phyloP scores from a whole-genome alignment of 2,797 vertebrate species.

The Lepus oiostolus region DNA sequence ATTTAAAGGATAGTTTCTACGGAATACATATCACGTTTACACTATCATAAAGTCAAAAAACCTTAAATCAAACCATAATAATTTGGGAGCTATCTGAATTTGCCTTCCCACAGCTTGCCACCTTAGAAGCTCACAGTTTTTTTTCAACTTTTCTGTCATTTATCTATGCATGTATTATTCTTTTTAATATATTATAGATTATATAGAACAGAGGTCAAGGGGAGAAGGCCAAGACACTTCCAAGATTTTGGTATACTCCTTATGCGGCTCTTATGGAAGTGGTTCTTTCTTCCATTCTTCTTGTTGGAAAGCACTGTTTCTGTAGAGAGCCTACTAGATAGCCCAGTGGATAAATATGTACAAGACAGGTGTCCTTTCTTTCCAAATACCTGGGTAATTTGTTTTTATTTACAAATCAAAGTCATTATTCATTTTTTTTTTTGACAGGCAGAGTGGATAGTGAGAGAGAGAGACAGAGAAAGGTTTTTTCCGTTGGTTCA shows the following conservation, averaged over 20 bases:
- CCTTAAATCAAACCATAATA: too few relatives aligned
- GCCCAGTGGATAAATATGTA: neutral
- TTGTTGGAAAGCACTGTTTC: neutral
- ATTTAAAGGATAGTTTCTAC: too few relatives aligned
- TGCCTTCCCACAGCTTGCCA: neutral
- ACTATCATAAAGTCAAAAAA: too few relatives aligned
- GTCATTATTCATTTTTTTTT: too few relatives aligned
- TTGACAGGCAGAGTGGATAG: too few relatives aligned
- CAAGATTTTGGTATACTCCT: neutral
- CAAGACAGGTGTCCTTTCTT: neutral
- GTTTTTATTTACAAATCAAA: constrained; percentile 30
- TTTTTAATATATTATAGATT: neutral
- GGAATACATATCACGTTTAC: too few relatives aligned
- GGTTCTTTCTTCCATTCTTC: neutral
- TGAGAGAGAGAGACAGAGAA: too few relatives aligned
- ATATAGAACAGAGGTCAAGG: neutral
- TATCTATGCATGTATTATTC: neutral
- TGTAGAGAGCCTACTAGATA: neutral
- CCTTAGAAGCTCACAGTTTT: neutral
- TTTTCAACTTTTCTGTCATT: constrained; percentile 1
- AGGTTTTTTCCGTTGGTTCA: too few relatives aligned
- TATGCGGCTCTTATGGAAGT: neutral
- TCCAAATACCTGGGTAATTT: neutral
- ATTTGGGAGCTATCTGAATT: neutral
- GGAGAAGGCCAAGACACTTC: neutral